Percentiles rank a stretch among this genome's conserved stretches.
phyloP scores from a whole-genome alignment of 2,797 vertebrate genomes.

The Macropodus opercularis region DNA sequence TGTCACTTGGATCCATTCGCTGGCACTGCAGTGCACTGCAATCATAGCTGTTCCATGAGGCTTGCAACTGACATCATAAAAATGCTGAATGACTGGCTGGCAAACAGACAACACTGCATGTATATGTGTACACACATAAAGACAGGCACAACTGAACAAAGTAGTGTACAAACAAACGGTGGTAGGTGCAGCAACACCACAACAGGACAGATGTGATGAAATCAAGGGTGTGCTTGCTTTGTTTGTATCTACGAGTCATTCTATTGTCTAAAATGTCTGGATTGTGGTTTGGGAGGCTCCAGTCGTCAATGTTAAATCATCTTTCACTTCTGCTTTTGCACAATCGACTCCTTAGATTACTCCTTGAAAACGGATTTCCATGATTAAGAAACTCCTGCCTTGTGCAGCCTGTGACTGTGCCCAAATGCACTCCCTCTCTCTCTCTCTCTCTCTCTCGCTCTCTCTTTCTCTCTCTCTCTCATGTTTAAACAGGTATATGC shows the following conservation, averaged over 20 bases:
- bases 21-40: conserved; percentile 38
- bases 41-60: conserved; percentile 45
- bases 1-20: conserved; percentile 61
- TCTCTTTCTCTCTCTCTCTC: conserved; percentile 5
- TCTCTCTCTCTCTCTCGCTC: not conserved
- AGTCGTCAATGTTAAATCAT: not conserved
- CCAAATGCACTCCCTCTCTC: not conserved
- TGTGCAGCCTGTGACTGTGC: conserved; percentile 15
- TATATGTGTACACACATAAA: conserved; percentile 2
- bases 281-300: conserved; percentile 19
- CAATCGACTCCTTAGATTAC: conserved; percentile 24
- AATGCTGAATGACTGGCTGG: conserved; percentile 47
- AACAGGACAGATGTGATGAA: conserved; percentile 36
- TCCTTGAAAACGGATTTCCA: conserved; percentile 12
- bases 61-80: conserved; percentile 55
- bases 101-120: not conserved
- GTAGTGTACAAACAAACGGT: conserved; percentile 4
- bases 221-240: conserved; percentile 37
- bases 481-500: conserved; percentile 36
- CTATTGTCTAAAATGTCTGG: conserved; percentile 20
- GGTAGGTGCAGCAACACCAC: conserved; percentile 18
- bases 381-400: conserved; percentile 22
- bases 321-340: conserved; percentile 24
- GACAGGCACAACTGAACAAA: not conserved
- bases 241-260: conserved; percentile 48